Conservation (phyloP, 2,113 vertebrate species). For the Gymnarchus niloticus region DNA sequence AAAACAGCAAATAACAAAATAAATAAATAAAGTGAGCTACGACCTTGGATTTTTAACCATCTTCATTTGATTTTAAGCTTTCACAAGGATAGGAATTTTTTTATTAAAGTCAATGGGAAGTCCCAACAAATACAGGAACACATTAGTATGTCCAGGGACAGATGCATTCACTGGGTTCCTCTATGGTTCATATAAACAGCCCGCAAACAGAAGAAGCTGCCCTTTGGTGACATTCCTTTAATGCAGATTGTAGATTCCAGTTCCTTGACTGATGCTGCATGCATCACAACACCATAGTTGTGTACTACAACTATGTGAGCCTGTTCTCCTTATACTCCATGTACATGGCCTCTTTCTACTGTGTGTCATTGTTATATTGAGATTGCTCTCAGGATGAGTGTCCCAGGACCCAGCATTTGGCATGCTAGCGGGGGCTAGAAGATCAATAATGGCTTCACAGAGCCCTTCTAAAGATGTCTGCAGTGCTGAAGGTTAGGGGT, state of each 20-base stretch:
- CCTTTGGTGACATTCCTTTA: background rate
- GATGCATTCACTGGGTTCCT: background rate
- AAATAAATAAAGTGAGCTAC: background rate
- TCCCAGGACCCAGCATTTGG: conserved; percentile 29
- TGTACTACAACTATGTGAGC: background rate
- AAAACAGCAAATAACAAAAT: background rate
- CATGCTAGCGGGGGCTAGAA: conserved; percentile 54
- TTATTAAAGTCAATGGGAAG: background rate
- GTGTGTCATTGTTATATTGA: background rate
- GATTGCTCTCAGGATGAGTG: conserved; percentile 17
- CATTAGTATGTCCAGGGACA: background rate
- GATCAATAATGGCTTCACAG: conserved; percentile 70
- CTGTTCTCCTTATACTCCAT: background rate
- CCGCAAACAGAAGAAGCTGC: background rate
- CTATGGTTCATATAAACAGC: background rate
- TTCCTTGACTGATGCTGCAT: background rate
- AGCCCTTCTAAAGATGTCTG: conserved; percentile 68
- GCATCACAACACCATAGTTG: background rate
- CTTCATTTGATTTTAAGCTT: background rate
- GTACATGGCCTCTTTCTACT: background rate
- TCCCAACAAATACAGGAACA: background rate
- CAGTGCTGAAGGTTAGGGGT: conserved; percentile 62
- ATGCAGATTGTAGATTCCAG: background rate
- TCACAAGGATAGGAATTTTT: background rate
- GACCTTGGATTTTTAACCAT: background rate